Evolutionary conservation across 1,140 invertebrate genomes (phyloP), one percentile per base, ranked within the genome.

Genomic region (Parapsyche elsis): DNA sequence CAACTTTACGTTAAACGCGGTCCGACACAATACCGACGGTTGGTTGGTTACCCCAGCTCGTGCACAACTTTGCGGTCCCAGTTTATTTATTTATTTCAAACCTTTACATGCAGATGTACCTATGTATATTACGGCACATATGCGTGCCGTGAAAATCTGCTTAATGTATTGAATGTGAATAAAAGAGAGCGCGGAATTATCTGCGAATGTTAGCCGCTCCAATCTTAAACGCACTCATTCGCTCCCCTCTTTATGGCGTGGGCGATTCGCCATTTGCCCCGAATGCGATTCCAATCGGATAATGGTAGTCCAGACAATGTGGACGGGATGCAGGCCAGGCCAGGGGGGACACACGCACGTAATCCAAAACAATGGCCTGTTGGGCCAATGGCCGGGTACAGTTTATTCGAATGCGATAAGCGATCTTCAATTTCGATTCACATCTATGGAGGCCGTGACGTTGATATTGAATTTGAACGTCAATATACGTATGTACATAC

Each of bases 1-100:
- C 81, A 82, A 82, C 81, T 82, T 82, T 78, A 80, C 81, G 78
- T 77, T 81, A 77, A 76, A 71, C 78, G 81, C 61, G 78, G 76
- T 79, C 81, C 78, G 61, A 46, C 76, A 75, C 73, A 75, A 75
- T 75, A 38, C 71, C n/a, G 10, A 71, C 67, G 23, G 0, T 23
- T 23, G 73, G 73, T 75, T 75, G 73, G 73, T 49, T 53, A 49
- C 73, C 49, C 49, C 53, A 9, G 19, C 12, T 45, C 76, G n/a
- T 21, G 24, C 5, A 24, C 57, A 77, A 61, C 38, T 67, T 77
- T 46, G 76, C 44, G 38, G 26, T 24, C 24, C 21, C 73, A 12
- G 44, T n/a, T 16, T 14, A 14, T 23, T 19, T 73, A 45, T 73
- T 73, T 44, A 46, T 38, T 46, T 73, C 64, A 12, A 67, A 67